A percentile compares a stretch with the other conserved stretches of the same genome.
phyloP scores from a whole-genome alignment of 2,113 vertebrate genomes.

The Stegostoma tigrinum region DNA sequence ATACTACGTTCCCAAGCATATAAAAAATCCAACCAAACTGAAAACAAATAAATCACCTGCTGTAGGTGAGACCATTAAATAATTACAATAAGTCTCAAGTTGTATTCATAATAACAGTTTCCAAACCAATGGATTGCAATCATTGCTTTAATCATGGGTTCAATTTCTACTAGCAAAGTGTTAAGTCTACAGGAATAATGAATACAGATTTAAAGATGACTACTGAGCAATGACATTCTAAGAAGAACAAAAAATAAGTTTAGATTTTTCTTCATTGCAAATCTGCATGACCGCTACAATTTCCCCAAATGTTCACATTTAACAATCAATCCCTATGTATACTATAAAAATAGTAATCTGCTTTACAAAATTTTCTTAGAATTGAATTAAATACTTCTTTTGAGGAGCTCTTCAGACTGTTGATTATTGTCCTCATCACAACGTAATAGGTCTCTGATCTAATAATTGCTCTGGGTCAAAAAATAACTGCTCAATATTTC shows the following conservation, averaged over 20 bases:
- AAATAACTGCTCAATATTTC: background rate
- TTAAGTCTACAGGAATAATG: background rate
- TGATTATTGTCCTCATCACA: background rate
- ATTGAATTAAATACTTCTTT: slow-evolving; percentile 16
- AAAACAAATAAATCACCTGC: background rate
- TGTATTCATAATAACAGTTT: background rate
- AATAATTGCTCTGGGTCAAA: background rate
- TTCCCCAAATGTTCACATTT: background rate
- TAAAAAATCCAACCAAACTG: background rate
- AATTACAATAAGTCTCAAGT: background rate
- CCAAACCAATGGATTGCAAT: background rate
- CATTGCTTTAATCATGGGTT: slow-evolving; percentile 2
- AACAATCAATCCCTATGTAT: background rate
- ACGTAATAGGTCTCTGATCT: background rate
- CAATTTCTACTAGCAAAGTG: slow-evolving; percentile 29
- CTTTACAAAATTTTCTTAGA: slow-evolving; percentile 31
- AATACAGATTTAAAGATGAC: background rate
- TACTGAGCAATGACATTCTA: background rate
- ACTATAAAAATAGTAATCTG: slow-evolving; percentile 33
- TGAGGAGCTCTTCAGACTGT: background rate
- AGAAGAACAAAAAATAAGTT: background rate
- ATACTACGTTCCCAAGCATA: background rate
- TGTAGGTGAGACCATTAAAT: background rate
- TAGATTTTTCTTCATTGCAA: background rate
- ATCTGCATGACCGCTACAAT: background rate